Base-by-base conservation (phyloP, 2,797 vertebrate genomes). In the Leptatherina wallacei region DNA sequence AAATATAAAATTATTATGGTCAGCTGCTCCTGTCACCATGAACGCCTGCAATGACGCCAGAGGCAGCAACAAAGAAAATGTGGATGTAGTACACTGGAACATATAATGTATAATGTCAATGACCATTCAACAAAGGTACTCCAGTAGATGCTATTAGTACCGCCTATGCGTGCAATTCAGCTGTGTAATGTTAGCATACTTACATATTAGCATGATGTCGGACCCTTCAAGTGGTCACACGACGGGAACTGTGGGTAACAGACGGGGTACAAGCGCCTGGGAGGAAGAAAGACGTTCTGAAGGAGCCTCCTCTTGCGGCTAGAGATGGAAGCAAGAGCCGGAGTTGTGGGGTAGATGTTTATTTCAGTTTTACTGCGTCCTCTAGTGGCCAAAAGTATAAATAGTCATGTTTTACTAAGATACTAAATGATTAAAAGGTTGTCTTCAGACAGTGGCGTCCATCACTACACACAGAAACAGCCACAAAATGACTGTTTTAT, bases 191-290 rank as follows among this genome's bases (percentile, higher is more conserved):
- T 6, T 32, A 24, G 12, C 1, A 1, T 69, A 83, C 81, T 80
- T 64, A 80, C 80, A 44, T 22, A 24, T 65, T 20, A n/a, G 13
- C 49, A 52, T 35, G 40, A 51, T 56, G 14, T 58, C 59, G 59
- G 42, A 51, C 35, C 49, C 16, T 5, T 10, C 7, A 22, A 44
- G 44, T 10, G 18, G 10, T 32, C 30, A 16, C 12, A 33, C 11
- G 16, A 13, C 2, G 12, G 30, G 8, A 24, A 27, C n/a, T 57
- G 14, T 6, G 13, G 29, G 8, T 30, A 33, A 36, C 6, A 58
- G 32, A 2, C 29, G 10, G 32, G 22, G 1, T 7, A 6, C 1
- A 16, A 36, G 16, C 11, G 7, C 16, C n/a, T 8, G 1, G 18
- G 11, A 29, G 16, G 11, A 9, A 27, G 16, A 10, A 2, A 16